These are phyloP conservation scores for Corynorhinus townsendii DNA, from an alignment of 2,113 vertebrate genomes.

Conservation along the genomic window DNA sequence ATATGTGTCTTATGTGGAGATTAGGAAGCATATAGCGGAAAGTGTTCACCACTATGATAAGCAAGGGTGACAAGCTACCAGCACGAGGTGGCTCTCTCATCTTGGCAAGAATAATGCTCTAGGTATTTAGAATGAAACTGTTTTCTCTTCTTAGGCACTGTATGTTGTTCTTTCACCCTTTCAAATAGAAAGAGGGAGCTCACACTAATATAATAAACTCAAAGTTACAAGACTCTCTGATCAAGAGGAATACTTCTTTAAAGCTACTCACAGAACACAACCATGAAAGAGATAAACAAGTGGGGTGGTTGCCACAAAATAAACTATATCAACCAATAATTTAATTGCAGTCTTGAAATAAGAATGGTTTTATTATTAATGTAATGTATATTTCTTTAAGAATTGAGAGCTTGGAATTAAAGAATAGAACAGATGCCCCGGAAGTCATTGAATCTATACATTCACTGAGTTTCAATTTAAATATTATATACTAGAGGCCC, in stretches of 20 bases:
- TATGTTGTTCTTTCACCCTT: not conserved
- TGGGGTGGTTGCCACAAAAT: not conserved
- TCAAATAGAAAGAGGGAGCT: not conserved
- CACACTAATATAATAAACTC: not conserved
- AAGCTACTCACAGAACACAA: not conserved
- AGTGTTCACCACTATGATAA: not conserved
- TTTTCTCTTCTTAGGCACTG: not conserved
- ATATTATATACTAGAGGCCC: not conserved
- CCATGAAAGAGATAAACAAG: constrained; percentile 29
- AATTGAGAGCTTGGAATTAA: constrained; percentile 31
- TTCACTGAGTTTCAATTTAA: constrained; percentile 44
- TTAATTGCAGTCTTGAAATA: constrained; percentile 27
- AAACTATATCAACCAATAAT: not conserved
- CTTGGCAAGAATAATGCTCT: not conserved
- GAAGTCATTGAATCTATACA: not conserved
- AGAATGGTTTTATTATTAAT: not conserved
- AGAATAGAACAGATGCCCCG: not conserved
- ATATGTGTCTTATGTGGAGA: not conserved
- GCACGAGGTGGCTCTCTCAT: not conserved
- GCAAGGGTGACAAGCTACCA: not conserved
- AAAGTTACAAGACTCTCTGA: not conserved
- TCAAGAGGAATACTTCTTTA: not conserved
- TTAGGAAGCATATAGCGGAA: not conserved
- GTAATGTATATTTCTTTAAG: constrained; percentile 16
- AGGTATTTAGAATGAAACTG: not conserved